Conservation (phyloP, 2,888 invertebrate genomes). For the Thecophora atra region DNA sequence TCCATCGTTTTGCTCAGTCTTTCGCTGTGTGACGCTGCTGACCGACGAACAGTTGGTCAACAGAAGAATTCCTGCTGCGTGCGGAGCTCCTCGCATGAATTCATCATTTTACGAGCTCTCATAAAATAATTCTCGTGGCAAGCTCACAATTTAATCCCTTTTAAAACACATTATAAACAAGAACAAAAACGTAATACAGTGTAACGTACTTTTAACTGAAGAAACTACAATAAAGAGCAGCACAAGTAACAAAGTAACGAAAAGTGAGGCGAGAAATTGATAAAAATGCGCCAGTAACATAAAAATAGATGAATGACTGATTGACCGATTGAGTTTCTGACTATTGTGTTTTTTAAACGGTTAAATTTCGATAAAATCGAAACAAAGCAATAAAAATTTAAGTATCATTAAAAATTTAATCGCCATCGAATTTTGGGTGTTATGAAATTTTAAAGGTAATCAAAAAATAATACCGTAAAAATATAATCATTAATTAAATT, state of each 20-base stretch:
- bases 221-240: background rate
- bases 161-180: conserved; percentile 50
- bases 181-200: background rate
- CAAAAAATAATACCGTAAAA: too few species aligned
- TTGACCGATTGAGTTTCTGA: background rate
- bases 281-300: background rate
- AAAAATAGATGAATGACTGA: background rate
- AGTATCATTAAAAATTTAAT: too few species aligned
- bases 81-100: conserved; percentile 49
- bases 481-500: too few species aligned
- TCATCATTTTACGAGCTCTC: conserved; percentile 47
- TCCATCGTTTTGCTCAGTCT: too few species aligned
- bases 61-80: background rate
- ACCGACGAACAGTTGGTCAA: background rate
- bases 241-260: conserved; percentile 8
- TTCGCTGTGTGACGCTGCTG: background rate
- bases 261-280: conserved; percentile 1
- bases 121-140: conserved; percentile 26
- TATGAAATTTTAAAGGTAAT: too few species aligned
- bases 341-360: too few species aligned
- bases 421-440: too few species aligned
- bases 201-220: background rate
- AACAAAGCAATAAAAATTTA: too few species aligned
- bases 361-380: too few species aligned
- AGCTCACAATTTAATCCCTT: conserved; percentile 49